Evolutionary conservation across 2,888 invertebrate species (phyloP).

Genomic region (Lissonota sp.): DNA sequence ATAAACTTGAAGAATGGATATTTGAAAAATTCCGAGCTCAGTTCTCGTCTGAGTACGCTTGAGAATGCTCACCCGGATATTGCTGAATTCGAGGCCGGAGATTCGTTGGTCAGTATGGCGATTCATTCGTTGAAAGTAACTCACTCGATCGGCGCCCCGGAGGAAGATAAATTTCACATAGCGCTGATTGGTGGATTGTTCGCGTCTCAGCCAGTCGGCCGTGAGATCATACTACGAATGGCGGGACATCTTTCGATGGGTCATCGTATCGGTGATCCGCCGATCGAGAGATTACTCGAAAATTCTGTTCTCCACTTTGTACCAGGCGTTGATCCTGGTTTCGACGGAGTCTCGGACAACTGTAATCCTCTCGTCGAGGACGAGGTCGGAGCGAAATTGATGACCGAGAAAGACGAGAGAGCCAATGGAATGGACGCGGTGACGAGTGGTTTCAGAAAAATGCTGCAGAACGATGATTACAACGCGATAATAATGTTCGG

Average conservation of each 20-base stretch:
- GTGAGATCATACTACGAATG: constrained; percentile 93
- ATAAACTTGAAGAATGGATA: constrained; percentile 78
- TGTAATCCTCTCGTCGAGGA: constrained; percentile 84
- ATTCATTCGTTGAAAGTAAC: constrained; percentile 91
- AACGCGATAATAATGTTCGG: constrained; percentile 90
- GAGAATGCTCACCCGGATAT: constrained; percentile 87
- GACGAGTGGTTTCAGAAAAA: constrained; percentile 87
- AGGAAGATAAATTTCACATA: constrained; percentile 93
- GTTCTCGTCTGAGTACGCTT: constrained; percentile 87
- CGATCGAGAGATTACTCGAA: constrained; percentile 87
- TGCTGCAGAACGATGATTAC: constrained; percentile 88
- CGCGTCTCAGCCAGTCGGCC: constrained; percentile 92
- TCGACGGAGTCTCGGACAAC: constrained; percentile 84
- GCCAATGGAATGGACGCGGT: constrained; percentile 83
- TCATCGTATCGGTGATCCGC: constrained; percentile 88
- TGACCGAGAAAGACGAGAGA: constrained; percentile 84
- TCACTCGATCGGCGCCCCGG: constrained; percentile 90
- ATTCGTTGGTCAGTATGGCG: constrained; percentile 87
- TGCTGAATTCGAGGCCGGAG: constrained; percentile 89
- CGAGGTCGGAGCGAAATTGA: constrained; percentile 89
- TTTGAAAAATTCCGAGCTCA: constrained; percentile 85
- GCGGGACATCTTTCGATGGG: constrained; percentile 92
- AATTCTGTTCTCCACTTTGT: constrained; percentile 92
- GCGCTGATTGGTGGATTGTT: constrained; percentile 93
- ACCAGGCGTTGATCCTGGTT: constrained; percentile 88